Percentiles rank a stretch among this genome's conserved stretches.
These are phyloP conservation scores for Micromussa lordhowensis DNA, from an alignment of 92 coral and sea anemone genomes.

Conservation along the genomic window DNA sequence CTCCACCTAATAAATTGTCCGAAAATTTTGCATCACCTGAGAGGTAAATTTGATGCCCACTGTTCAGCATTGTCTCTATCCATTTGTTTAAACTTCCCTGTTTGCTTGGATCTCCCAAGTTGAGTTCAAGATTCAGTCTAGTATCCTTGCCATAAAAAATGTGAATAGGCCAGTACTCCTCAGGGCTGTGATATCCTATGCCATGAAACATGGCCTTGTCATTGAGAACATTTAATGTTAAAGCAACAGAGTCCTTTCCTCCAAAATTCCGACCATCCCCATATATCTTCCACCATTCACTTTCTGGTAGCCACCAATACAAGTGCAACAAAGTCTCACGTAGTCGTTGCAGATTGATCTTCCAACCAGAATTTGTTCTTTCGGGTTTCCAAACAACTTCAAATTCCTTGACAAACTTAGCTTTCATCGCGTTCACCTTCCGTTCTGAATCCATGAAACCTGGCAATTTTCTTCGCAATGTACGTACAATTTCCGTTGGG, in stretches of 20 bases:
- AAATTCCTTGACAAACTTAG: slow-evolving; percentile 35
- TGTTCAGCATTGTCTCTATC: slow-evolving; percentile 27
- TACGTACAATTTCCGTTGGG: slow-evolving; percentile 35
- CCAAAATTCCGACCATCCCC: slow-evolving; percentile 61
- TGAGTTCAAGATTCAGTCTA: slow-evolving; percentile 54
- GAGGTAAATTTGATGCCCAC: slow-evolving; percentile 42
- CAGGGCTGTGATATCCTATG: slow-evolving; percentile 58
- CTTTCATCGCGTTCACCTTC: neutral
- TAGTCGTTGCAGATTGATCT: slow-evolving; percentile 42
- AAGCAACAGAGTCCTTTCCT: too few species aligned
- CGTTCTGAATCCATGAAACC: slow-evolving; percentile 50
- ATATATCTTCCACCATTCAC: slow-evolving; percentile 68
- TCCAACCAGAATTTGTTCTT: slow-evolving; percentile 58
- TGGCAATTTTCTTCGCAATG: slow-evolving; percentile 24
- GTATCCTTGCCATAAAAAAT: slow-evolving; percentile 56
- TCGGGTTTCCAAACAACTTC: slow-evolving; percentile 39
- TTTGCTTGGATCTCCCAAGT: slow-evolving; percentile 37
- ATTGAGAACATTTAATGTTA: too few species aligned
- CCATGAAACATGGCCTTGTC: too few species aligned
- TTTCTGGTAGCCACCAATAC: slow-evolving; percentile 59
- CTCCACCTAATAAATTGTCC: slow-evolving; percentile 22
- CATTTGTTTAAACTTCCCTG: slow-evolving; percentile 44
- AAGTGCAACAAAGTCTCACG: slow-evolving; percentile 15
- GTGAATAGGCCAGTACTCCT: slow-evolving; percentile 62
- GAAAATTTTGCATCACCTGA: slow-evolving; percentile 51